A percentile compares a stretch with the other conserved stretches of the same genome.
These are phyloP conservation scores for Anthoscopus minutus DNA, from an alignment of 2,113 vertebrate species.

Conservation along the genomic window DNA sequence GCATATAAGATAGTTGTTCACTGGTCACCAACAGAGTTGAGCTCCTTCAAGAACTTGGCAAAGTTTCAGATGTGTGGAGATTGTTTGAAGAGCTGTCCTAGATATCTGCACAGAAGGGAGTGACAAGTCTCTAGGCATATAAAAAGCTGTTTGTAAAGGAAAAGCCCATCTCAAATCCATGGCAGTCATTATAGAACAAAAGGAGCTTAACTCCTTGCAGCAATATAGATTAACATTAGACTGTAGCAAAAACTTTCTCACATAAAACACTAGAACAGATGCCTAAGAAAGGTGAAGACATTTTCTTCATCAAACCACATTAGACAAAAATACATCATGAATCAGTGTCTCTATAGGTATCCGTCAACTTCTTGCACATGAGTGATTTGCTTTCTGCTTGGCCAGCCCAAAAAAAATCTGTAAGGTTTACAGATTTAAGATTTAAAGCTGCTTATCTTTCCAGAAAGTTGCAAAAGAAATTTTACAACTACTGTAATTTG, in stretches of 20 bases:
- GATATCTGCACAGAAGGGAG: background rate
- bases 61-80: fast-evolving
- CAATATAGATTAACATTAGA: background rate
- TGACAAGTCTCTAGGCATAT: background rate
- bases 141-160: background rate
- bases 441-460: background rate
- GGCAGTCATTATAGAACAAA: background rate
- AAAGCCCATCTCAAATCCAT: background rate
- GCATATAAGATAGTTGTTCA: background rate
- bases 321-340: background rate
- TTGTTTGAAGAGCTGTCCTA: background rate
- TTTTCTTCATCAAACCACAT: background rate
- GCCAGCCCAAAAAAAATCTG: background rate
- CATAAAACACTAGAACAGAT: background rate
- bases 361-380: fast-evolving
- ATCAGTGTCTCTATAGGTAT: background rate
- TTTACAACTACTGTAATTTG: background rate
- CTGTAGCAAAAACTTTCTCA: background rate
- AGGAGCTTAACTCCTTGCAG: background rate
- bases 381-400: background rate
- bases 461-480: background rate
- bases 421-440: background rate
- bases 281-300: background rate
- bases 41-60: background rate
- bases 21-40: background rate